Evolutionary conservation across 1,140 invertebrate species (phyloP), one percentile per base, ranked within the genome.

Genomic region (Maconellicoccus hirsutus): DNA sequence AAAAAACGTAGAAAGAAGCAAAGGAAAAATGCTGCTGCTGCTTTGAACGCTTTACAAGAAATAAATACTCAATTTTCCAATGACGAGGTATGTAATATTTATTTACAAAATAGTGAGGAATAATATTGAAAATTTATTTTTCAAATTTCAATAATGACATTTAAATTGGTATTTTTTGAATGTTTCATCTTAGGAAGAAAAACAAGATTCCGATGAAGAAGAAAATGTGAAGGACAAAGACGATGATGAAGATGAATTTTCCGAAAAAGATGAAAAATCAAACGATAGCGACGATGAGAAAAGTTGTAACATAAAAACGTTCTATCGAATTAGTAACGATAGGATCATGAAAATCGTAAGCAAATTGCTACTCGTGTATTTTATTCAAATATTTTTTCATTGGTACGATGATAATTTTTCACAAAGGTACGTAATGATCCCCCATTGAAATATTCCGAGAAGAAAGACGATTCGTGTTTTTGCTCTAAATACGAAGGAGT

Each of bases 1-100:
- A 93, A 88, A 77, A 82, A 89, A 75, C 89, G 88, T 78, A 91
- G 91, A 79, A 92, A 91, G 84, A 93, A 91, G 80, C 88, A 83
- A 76, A 79, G 78, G 71, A 79, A 79, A 72, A 79, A 78, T 74
- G 82, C 76, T 73, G 42, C 81, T 85, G 70, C 83, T 83, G 72
- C 42, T 52, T 8, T 52, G 42, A 52, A 52, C 42, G 42, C 42
- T 52, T 52, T 16, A 52, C 42, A 52, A 52, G 42, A 38, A 38
- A 38, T 38, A 6, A 38, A 52, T 52, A 33, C 29, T 33, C 42
- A 52, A 16, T 16, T 52, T 16, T 52, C 42, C 42, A 52, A 52
- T 16, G 42, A 52, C 42, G 42, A 52, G 42, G 42, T 52, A 52
- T n/a, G n/a, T n/a, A n/a, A n/a, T n/a, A n/a, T n/a, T n/a, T n/a